Percentiles rank a stretch among this genome's conserved stretches.
Conservation (phyloP, 2,888 invertebrate species). For the Odontocolon sp. region DNA sequence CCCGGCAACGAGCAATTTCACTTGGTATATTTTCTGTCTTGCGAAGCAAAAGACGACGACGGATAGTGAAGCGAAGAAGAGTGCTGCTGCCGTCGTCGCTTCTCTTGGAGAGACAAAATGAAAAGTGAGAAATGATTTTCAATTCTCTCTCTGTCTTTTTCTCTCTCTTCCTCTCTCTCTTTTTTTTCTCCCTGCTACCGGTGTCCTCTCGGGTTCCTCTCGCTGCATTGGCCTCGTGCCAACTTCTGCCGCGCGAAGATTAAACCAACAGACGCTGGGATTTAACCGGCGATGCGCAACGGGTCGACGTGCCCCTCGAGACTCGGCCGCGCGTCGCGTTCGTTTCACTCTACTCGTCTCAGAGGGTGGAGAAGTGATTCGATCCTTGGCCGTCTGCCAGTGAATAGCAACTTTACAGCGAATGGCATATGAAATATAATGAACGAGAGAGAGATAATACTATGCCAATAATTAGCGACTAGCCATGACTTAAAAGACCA, state of each 20-base stretch:
- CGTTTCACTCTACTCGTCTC: not conserved
- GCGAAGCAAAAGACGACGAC: constrained; percentile 31
- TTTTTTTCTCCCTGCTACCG: constrained; percentile 2
- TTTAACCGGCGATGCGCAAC: constrained; percentile 64
- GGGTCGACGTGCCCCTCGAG: constrained; percentile 59
- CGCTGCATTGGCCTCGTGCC: constrained; percentile 60
- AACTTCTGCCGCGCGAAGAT: constrained; percentile 64
- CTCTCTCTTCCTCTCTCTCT: constrained; percentile 8
- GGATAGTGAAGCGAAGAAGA: constrained; percentile 12
- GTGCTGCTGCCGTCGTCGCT: constrained; percentile 43
- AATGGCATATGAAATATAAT: too few relatives aligned
- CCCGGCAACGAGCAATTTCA: not conserved
- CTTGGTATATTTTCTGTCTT: not conserved
- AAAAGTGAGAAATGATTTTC: constrained; percentile 61
- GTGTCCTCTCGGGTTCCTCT: constrained; percentile 40
- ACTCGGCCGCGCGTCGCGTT: constrained; percentile 41
- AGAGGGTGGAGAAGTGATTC: not conserved
- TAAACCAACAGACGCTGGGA: constrained; percentile 66
- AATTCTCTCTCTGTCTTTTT: constrained; percentile 48
- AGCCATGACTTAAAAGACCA: too few relatives aligned
- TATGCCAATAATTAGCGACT: too few relatives aligned
- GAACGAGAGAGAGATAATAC: too few relatives aligned
- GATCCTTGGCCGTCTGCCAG: not conserved
- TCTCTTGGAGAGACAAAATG: constrained; percentile 42
- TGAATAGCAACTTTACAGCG: not conserved